phyloP scores from a whole-genome alignment of 2,888 invertebrate species.

The Platycheirus albimanus region DNA sequence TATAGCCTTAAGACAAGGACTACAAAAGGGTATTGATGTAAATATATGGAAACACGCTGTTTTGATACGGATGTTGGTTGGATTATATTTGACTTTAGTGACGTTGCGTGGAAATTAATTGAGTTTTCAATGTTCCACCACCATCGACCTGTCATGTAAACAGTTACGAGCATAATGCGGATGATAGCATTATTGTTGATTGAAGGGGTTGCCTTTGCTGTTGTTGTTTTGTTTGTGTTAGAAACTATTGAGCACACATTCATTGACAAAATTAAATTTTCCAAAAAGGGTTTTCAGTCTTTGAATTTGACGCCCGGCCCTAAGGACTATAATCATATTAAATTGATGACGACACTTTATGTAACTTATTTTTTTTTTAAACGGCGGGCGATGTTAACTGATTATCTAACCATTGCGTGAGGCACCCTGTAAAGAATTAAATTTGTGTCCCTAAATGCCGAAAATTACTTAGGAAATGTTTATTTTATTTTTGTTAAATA shows the following conservation, averaged over 20 bases:
- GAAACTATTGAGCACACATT: neutral
- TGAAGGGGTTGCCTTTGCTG: neutral
- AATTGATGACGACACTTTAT: too few species aligned
- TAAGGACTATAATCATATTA: too few species aligned
- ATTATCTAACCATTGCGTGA: too few species aligned
- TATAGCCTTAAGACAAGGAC: neutral
- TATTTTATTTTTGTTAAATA: too few species aligned
- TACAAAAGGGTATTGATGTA: neutral
- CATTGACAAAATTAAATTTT: neutral
- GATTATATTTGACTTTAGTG: conserved; percentile 14
- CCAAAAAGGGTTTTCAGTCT: too few species aligned
- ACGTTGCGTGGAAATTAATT: conserved; percentile 45
- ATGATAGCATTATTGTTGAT: neutral
- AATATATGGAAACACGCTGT: neutral
- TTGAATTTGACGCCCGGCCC: too few species aligned
- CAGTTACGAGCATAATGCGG: neutral
- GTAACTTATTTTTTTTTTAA: too few species aligned
- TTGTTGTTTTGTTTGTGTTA: neutral
- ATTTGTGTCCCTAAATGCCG: too few species aligned
- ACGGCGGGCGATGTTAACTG: too few species aligned
- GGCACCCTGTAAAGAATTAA: too few species aligned
- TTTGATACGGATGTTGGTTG: conserved; percentile 6
- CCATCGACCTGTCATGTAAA: neutral
- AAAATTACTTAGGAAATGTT: too few species aligned
- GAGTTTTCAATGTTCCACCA: conserved; percentile 9